Evolutionary conservation across 2,888 invertebrate species (phyloP).

Genomic region (Anthophora plumipes): DNA sequence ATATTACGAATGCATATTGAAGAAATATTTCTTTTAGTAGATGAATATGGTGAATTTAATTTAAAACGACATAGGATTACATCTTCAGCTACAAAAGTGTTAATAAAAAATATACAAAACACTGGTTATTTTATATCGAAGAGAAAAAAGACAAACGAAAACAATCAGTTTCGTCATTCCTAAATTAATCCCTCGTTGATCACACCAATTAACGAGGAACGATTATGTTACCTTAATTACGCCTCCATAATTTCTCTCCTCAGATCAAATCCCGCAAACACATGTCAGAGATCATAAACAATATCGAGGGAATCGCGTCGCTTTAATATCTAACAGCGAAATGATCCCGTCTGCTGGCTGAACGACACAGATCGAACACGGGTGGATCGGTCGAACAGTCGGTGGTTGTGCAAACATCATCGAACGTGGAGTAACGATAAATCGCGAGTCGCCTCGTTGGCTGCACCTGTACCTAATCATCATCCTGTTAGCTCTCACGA

Average conservation of each 20-base stretch:
- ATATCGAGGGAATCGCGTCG: background rate
- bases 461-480: slow-evolving; percentile 64
- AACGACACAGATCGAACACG: background rate
- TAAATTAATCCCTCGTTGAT: too few relatives aligned
- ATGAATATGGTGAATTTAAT: too few relatives aligned
- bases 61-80: too few relatives aligned
- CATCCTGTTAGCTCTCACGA: slow-evolving; percentile 68
- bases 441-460: slow-evolving; percentile 56
- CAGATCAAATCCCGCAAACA: background rate
- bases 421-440: slow-evolving; percentile 54
- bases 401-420: slow-evolving; percentile 21
- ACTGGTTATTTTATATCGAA: too few relatives aligned
- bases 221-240: background rate
- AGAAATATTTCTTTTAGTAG: too few relatives aligned
- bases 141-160: too few relatives aligned
- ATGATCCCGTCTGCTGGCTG: background rate
- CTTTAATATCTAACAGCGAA: background rate
- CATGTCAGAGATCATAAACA: background rate
- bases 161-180: too few relatives aligned
- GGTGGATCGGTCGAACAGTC: background rate
- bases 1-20: too few relatives aligned
- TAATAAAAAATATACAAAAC: too few relatives aligned
- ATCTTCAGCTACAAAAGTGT: too few relatives aligned
- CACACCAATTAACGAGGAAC: background rate
- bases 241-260: background rate